Evolutionary conservation across 2,888 invertebrate genomes (phyloP), one percentile per base, ranked within the genome.

Genomic region (Thymelicus acteon): DNA sequence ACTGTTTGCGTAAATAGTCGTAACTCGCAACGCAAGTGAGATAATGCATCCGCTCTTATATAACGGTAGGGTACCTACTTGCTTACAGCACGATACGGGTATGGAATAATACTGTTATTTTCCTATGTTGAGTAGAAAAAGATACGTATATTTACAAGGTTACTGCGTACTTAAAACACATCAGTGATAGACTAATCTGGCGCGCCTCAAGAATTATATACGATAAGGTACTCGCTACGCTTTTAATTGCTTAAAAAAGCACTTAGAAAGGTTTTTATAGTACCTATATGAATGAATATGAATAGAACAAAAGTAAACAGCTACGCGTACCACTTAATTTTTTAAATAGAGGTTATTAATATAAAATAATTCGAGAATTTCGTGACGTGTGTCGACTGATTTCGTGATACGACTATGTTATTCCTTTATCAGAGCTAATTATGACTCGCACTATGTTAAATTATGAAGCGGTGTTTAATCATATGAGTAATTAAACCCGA

Each of bases 41-140:
- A 71, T 60, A 71, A 65, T 71, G 65, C 37, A 66, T 66, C 65
- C 57, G 60, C 60, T 71, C 44, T 71, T 65, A 71, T 65, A 57
- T 58, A 58, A 62, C 47, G 39, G 31, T 58, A 10, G 10, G 58
- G 44, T 44, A 44, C n/a, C n/a, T n/a, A n/a, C 44, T 31, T 31
- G 31, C 31, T 31, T 31, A 44, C 44, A 12, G 8, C 12, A 13
- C 39, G 37, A 7, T 58, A 39, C 31, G 10, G 24, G 54, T 19
- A 52, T 19, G 8, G 24, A 52, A 19, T 19, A 54, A 24, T 12
- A 24, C 54, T 54, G 54, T 24, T 54, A 24, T 54, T 24, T 49
- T 10, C 12, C 12, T 5, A 24, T 10, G 19, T 10, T 3, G 8
- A 19, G 15, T 19, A 3, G 52, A 52, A 52, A 52, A 6, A 15